A percentile compares a stretch with the other conserved stretches of the same genome.
Evolutionary conservation across 1,140 invertebrate genomes (phyloP).

Genomic region (Drosophila pseudoobscura): DNA sequence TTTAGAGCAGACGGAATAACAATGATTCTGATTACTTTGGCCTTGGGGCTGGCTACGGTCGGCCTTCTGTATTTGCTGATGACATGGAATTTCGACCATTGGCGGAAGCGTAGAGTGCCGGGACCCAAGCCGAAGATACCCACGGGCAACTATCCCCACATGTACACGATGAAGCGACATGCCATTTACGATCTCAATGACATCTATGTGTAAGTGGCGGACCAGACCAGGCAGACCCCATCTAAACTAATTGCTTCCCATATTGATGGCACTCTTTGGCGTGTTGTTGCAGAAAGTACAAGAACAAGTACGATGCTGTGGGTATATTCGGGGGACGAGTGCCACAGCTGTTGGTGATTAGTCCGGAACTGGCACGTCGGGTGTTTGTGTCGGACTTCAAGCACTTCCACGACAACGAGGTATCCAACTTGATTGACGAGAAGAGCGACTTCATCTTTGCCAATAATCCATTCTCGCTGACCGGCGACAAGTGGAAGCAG

Average conservation of each 20-base stretch:
- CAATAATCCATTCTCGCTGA: slow-evolving; percentile 83
- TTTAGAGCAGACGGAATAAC: neutral
- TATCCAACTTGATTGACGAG: slow-evolving; percentile 63
- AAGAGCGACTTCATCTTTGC: slow-evolving; percentile 83
- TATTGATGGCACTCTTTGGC: neutral
- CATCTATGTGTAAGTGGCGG: slow-evolving; percentile 57
- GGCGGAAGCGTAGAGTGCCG: slow-evolving; percentile 70
- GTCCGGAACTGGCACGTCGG: slow-evolving; percentile 84
- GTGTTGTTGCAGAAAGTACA: slow-evolving; percentile 46
- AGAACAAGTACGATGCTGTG: slow-evolving; percentile 65
- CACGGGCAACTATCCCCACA: slow-evolving; percentile 68
- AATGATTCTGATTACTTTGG: slow-evolving; percentile 55
- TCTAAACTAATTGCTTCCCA: neutral
- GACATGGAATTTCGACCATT: slow-evolving; percentile 78
- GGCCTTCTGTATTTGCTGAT: slow-evolving; percentile 71
- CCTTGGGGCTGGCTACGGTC: slow-evolving; percentile 19
- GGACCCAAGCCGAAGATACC: slow-evolving; percentile 66
- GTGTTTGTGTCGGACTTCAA: slow-evolving; percentile 85
- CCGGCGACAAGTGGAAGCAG: slow-evolving; percentile 85
- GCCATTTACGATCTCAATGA: slow-evolving; percentile 55
- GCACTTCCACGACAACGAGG: slow-evolving; percentile 82
- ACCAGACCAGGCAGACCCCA: too few relatives aligned
- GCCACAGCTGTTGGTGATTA: slow-evolving; percentile 83
- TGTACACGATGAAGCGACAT: slow-evolving; percentile 57
- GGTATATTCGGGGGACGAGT: slow-evolving; percentile 58